Evolutionary conservation across 2,113 vertebrate species (phyloP), one percentile per base, ranked within the genome.

Genomic region (Oryzias curvinotus): DNA sequence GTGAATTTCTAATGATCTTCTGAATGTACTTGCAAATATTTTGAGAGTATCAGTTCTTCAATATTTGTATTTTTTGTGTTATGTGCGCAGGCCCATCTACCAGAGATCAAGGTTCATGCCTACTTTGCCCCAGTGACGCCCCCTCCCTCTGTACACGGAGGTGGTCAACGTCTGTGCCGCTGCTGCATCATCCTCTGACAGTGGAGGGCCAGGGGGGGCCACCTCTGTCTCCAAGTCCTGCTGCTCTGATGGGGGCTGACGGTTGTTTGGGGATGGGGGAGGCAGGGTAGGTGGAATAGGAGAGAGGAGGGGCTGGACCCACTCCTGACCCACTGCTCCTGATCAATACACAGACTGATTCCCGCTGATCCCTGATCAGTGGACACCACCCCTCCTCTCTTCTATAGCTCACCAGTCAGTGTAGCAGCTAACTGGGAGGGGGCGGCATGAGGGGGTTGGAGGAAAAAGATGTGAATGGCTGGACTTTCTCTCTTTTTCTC

Each of bases 71-170:
- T 65, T 54, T 68, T 53, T 41, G n/a, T 59, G 26, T 60, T 63
- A 14, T 15, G n/a, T 23, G 25, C 64, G 62, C 89, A 97, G 95
- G 93, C 94, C 68, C 95, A 97, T 66, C 94, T 96, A 73, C 95
- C 95, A 64, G 93, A 95, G 0, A 94, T 97, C 81, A 95, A 95
- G 72, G 95, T 97, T 66, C 95, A 97, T 0, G 95, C 95, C 79
- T 97, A 96, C 87, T 97, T 97, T 57, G 95, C 95, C 16, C 95
- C 95, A 0, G 94, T 95, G 44, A 97, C 95, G 1, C 95, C 95
- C 1, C 94, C 95, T 2, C 93, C 94, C 0, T 94, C 95, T 0
- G 94, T 95, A n/a, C 94, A 95, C 45, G 95, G 95, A 56, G 89
- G 93, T 0, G 92, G 94, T 43, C 95, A 93, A 75, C 93, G 94